Conservation (phyloP, 2,113 vertebrate species). For the Pavo muticus region DNA sequence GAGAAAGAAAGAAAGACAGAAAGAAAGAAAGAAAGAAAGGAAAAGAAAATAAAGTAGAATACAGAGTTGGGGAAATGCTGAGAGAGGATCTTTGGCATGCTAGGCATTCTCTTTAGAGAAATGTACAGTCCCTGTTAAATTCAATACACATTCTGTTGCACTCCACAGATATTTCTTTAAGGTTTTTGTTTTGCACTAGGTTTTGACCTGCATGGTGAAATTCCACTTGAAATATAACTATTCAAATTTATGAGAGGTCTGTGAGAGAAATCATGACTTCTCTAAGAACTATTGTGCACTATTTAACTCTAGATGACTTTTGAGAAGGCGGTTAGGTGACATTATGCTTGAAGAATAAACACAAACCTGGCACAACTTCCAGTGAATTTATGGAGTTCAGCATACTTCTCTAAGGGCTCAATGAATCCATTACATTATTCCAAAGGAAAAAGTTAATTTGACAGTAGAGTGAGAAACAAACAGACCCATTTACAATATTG, state of each 20-base stretch:
- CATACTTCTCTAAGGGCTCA: neutral
- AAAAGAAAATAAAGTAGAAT: neutral
- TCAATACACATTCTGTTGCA: neutral
- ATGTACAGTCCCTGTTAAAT: too few relatives aligned
- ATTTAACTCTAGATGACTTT: neutral
- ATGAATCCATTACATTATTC: neutral
- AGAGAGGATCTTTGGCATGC: neutral
- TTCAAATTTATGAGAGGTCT: neutral
- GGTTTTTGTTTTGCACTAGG: neutral
- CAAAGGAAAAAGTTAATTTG: conserved; percentile 3
- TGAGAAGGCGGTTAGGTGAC: neutral
- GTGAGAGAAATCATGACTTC: neutral
- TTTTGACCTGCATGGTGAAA: neutral
- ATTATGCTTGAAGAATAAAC: neutral
- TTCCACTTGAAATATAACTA: neutral
- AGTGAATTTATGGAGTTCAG: neutral
- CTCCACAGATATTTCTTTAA: neutral
- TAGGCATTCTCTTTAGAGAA: neutral
- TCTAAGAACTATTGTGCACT: neutral
- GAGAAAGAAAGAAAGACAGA: neutral
- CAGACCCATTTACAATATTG: neutral
- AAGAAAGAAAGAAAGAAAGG: too few relatives aligned
- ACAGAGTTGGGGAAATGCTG: neutral
- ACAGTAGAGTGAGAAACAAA: neutral
- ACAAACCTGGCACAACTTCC: neutral